A percentile compares a stretch with the other conserved stretches of the same genome.
Evolutionary conservation across 2,888 invertebrate species (phyloP).

Genomic region (Perizoma affinitatum): DNA sequence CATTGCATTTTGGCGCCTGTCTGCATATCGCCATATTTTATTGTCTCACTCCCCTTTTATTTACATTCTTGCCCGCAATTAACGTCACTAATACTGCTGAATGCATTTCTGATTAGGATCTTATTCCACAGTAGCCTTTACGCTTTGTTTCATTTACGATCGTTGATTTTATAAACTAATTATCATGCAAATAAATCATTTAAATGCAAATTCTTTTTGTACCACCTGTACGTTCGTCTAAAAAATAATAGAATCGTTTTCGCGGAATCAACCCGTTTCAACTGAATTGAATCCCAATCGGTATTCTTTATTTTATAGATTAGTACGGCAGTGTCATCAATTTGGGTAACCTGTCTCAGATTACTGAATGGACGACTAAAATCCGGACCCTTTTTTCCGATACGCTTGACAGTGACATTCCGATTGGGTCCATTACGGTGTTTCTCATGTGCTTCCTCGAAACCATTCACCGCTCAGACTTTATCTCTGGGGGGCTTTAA

Average conservation of each 20-base stretch:
- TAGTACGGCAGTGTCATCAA: slow-evolving; percentile 32
- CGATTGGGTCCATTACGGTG: slow-evolving; percentile 67
- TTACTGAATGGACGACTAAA: slow-evolving; percentile 41
- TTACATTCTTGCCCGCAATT: slow-evolving; percentile 43
- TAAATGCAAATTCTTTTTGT: slow-evolving; percentile 20
- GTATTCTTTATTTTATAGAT: slow-evolving; percentile 36
- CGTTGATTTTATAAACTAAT: slow-evolving; percentile 28
- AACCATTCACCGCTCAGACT: slow-evolving; percentile 73
- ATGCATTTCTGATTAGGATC: slow-evolving; percentile 37
- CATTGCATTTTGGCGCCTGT: slow-evolving; percentile 60
- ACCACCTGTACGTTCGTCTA: slow-evolving; percentile 27
- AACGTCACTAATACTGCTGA: slow-evolving; percentile 34
- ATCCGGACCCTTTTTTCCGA: slow-evolving; percentile 63
- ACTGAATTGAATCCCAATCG: slow-evolving; percentile 40
- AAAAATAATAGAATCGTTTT: slow-evolving; percentile 22
- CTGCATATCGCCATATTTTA: slow-evolving; percentile 48
- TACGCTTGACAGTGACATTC: slow-evolving; percentile 72
- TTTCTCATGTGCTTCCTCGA: slow-evolving; percentile 73
- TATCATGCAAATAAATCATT: slow-evolving; percentile 31
- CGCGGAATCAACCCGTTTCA: slow-evolving; percentile 26
- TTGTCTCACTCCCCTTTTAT: slow-evolving; percentile 42
- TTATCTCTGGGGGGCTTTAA: slow-evolving; percentile 41
- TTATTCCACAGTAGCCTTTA: slow-evolving; percentile 37
- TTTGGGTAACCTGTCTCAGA: slow-evolving; percentile 37
- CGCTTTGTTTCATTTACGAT: slow-evolving; percentile 34